Percentiles rank a stretch among this genome's conserved stretches.
phyloP scores from a whole-genome alignment of 2,113 vertebrate genomes.

The Clarias gariepinus region DNA sequence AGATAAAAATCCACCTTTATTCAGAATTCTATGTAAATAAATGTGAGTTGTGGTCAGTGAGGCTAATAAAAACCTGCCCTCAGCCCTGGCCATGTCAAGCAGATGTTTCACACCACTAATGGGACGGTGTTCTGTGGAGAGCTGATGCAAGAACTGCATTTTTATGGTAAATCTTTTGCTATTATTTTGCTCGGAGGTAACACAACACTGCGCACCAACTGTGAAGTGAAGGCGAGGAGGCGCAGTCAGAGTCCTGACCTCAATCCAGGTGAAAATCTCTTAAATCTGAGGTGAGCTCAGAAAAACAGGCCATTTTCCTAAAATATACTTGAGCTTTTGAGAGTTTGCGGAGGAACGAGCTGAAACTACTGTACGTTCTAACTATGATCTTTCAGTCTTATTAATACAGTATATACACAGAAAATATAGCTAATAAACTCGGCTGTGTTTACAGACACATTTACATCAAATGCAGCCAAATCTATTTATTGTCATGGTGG shows the following conservation, averaged over 20 bases:
- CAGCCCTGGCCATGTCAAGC: neutral
- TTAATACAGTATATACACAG: neutral
- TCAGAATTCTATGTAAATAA: neutral
- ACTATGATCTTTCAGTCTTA: neutral
- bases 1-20: neutral
- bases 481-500: neutral
- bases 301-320: neutral
- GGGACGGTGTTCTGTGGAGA: neutral
- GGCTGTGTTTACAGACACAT: neutral
- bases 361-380: neutral
- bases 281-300: neutral
- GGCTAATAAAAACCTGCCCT: neutral
- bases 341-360: neutral
- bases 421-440: neutral
- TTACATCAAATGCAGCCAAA: neutral
- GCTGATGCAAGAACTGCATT: neutral
- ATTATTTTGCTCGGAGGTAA: neutral
- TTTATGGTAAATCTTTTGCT: neutral
- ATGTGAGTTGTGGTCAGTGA: neutral
- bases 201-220: neutral
- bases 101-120: constrained; percentile 8
- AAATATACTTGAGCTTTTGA: neutral
- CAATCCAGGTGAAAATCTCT: constrained; percentile 17
- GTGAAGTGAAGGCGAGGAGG: neutral
- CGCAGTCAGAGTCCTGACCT: constrained; percentile 20